Conservation (phyloP, 2,113 vertebrate species). For the Pterocles orientalis region DNA sequence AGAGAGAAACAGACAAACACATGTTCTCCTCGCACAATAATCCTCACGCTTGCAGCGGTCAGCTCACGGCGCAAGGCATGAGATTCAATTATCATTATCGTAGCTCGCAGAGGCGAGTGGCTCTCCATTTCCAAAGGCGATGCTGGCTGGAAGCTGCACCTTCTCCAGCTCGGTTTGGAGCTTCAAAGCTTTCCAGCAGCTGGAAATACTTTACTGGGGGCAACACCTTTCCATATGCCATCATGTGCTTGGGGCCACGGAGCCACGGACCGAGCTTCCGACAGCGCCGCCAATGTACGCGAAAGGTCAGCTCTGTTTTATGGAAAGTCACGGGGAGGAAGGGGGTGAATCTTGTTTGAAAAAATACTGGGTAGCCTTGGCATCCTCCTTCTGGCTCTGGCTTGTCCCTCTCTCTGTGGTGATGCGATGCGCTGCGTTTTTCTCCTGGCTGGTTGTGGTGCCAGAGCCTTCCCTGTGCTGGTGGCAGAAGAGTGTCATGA, state of each 20-base stretch:
- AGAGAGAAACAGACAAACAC: background rate
- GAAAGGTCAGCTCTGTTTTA: background rate
- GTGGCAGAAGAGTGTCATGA: background rate
- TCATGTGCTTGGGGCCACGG: background rate
- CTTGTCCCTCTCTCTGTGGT: fast-evolving
- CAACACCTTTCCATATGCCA: background rate
- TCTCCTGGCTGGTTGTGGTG: background rate
- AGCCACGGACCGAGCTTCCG: fast-evolving
- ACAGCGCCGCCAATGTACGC: background rate
- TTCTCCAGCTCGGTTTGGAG: background rate
- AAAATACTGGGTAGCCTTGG: background rate
- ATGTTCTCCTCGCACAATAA: background rate
- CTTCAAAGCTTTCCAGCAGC: background rate
- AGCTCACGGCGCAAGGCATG: background rate
- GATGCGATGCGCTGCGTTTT: fast-evolving
- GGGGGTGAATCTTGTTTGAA: background rate
- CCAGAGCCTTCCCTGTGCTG: background rate
- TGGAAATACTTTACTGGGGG: background rate
- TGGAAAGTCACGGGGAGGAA: background rate
- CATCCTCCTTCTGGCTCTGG: background rate
- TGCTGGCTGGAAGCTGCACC: background rate
- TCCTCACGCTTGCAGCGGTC: fast-evolving
- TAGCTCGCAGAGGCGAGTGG: background rate
- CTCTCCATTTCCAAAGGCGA: fast-evolving
- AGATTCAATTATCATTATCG: background rate